phyloP scores from a whole-genome alignment of 2,888 invertebrate species.

The Epirrhoe tristata region DNA sequence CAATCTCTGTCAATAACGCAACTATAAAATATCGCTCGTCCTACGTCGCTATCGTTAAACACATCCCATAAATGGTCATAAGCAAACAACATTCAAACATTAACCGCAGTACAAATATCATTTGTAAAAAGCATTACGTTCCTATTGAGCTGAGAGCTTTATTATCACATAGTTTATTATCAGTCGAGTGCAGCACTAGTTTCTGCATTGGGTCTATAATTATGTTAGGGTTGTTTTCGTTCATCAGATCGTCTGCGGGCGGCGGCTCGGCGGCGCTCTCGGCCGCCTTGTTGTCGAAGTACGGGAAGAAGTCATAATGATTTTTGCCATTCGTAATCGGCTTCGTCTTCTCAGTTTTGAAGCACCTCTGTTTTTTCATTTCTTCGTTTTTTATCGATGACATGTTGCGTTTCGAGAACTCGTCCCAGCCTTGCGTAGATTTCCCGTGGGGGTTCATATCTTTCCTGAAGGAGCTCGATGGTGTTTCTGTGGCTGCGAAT shows the following conservation, averaged over 20 bases:
- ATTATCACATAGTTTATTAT: conserved; percentile 84
- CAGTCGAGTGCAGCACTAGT: conserved; percentile 82
- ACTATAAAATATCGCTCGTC: conserved; percentile 52
- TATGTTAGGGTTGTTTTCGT: conserved; percentile 76
- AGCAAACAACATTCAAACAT: conserved; percentile 60
- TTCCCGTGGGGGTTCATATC: conserved; percentile 72
- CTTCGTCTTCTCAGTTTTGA: conserved; percentile 65
- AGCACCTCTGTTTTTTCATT: conserved; percentile 61
- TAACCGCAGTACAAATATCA: conserved; percentile 65
- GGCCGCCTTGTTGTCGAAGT: conserved; percentile 75
- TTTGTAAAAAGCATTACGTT: conserved; percentile 71
- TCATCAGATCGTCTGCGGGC: conserved; percentile 44
- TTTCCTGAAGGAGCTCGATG: conserved; percentile 77
- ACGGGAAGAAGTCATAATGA: conserved; percentile 79
- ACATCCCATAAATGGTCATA: conserved; percentile 52
- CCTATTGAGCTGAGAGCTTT: conserved; percentile 81
- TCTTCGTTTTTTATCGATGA: conserved; percentile 70
- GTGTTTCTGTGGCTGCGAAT: conserved; percentile 69
- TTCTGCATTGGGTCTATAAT: conserved; percentile 84
- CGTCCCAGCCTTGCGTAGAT: conserved; percentile 74
- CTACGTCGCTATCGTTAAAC: conserved; percentile 50
- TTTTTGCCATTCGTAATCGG: conserved; percentile 70
- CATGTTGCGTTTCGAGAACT: conserved; percentile 75
- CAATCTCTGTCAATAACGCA: conserved; percentile 33
- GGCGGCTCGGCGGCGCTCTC: conserved; percentile 41